Evolutionary conservation across 92 coral and sea anemone genomes (phyloP), one percentile per base, ranked within the genome.

Genomic region (Actinernus sp.): DNA sequence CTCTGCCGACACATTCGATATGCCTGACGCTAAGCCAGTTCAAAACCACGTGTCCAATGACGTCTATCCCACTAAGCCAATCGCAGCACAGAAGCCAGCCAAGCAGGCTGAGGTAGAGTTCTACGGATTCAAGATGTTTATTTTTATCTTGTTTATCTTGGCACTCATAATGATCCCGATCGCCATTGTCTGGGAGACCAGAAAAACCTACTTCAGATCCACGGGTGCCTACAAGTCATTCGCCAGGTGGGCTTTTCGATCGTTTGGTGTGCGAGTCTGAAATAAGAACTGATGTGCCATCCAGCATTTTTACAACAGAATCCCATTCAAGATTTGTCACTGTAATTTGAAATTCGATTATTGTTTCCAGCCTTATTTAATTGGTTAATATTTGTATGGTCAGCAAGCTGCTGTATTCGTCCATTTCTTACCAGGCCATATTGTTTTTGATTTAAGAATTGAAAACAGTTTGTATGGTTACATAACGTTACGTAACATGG

Each of bases 121-220:
- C 71, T 81, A 90, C 51, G 97, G 97, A 57, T 76, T 90, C 59
- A 90, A 90, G 77, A 90, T 90, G 97, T 90, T 90, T 55, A 68
- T 94, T 44, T 90, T 94, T 73, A 68, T 90, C 32, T 60, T 94
- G 76, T 83, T 94, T 24, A 87, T 94, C 26, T 48, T 94, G 55
- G 98, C 98, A 2, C 61, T 94, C 34, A 76, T 94, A 43, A 71
- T 94, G 89, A 94, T 94, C 23, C 98, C 97, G 19, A 75, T 94
- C 25, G 98, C 97, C 13, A 82, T 94, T 28, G 90, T 94, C 13
- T 75, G 96, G 88, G 97, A 94, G 49, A 87, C 89, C 9, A 81
- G 96, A 22, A 94, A 91, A 58, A 85, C 82, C 28, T 85, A 88
- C 73, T 63, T 94, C 47, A 83, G 93, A 69, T 68, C 94, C 30